Evolutionary conservation across 2,888 invertebrate species (phyloP).

Genomic region (Fissipunctia ypsillon): DNA sequence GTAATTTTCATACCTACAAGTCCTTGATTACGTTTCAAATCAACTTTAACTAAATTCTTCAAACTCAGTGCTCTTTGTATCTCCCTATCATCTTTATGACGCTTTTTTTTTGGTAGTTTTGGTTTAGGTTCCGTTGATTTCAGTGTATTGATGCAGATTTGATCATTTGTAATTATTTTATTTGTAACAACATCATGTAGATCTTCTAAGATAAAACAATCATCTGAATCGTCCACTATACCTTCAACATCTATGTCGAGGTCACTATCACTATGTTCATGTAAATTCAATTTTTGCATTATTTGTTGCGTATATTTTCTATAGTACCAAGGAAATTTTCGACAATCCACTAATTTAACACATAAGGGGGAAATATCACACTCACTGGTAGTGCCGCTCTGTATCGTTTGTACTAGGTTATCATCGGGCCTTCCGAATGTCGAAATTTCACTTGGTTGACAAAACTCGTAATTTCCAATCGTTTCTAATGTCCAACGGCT

Average conservation of each 20-base stretch:
- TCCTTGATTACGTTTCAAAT: constrained; percentile 75
- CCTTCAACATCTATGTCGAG: constrained; percentile 44
- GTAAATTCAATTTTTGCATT: constrained; percentile 29
- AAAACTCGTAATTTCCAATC: background rate
- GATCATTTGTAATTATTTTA: constrained; percentile 2
- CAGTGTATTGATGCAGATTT: background rate
- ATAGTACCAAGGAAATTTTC: constrained; percentile 65
- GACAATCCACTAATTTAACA: constrained; percentile 62
- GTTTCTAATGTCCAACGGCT: constrained; percentile 33
- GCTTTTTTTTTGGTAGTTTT: constrained; percentile 24
- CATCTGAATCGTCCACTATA: constrained; percentile 39
- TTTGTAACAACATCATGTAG: constrained; percentile 11
- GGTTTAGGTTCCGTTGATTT: constrained; percentile 16
- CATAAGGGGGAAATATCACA: constrained; percentile 24
- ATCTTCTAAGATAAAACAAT: constrained; percentile 62
- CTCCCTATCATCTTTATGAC: constrained; percentile 50
- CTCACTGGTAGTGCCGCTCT: constrained; percentile 16
- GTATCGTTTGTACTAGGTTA: background rate
- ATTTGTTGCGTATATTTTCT: constrained; percentile 58
- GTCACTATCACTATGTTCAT: constrained; percentile 43
- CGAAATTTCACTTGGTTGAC: background rate
- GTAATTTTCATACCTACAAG: constrained; percentile 74
- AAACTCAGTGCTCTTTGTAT: constrained; percentile 53
- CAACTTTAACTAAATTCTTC: constrained; percentile 62
- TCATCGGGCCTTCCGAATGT: background rate